phyloP scores from a whole-genome alignment of 2,113 vertebrate genomes.

The Phalacrocorax aristotelis region DNA sequence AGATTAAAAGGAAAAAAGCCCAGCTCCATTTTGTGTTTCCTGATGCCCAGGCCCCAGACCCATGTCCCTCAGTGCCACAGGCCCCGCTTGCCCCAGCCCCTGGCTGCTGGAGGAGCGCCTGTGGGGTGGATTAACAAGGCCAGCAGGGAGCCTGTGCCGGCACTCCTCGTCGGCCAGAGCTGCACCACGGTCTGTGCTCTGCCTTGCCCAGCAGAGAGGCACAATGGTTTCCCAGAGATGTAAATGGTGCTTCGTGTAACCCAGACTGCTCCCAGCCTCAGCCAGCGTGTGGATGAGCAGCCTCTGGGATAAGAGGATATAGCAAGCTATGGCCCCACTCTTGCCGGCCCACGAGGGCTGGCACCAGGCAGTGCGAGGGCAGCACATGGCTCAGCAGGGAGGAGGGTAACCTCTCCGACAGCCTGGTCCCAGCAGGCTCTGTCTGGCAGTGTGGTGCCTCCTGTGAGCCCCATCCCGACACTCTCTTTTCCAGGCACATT shows the following conservation, averaged over 20 bases:
- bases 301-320: too few relatives aligned
- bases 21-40: background rate
- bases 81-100: fast-evolving
- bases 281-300: background rate
- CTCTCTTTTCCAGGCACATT: background rate
- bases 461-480: background rate
- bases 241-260: background rate
- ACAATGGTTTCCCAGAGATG: background rate
- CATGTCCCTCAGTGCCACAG: fast-evolving
- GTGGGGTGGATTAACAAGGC: background rate
- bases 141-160: background rate
- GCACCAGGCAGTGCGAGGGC: background rate
- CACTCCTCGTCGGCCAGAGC: background rate
- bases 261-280: background rate
- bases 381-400: background rate
- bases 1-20: background rate
- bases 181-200: background rate
- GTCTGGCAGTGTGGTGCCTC: fast-evolving
- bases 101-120: background rate
- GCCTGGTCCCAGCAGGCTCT: background rate
- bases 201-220: fast-evolving
- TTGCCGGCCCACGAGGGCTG: background rate
- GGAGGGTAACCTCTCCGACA: too few relatives aligned
- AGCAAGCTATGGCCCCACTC: too few relatives aligned
- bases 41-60: background rate